Percentiles rank a stretch among this genome's conserved stretches.
Conservation (phyloP, 2,113 vertebrate genomes). For the Chrysochloris asiatica region DNA sequence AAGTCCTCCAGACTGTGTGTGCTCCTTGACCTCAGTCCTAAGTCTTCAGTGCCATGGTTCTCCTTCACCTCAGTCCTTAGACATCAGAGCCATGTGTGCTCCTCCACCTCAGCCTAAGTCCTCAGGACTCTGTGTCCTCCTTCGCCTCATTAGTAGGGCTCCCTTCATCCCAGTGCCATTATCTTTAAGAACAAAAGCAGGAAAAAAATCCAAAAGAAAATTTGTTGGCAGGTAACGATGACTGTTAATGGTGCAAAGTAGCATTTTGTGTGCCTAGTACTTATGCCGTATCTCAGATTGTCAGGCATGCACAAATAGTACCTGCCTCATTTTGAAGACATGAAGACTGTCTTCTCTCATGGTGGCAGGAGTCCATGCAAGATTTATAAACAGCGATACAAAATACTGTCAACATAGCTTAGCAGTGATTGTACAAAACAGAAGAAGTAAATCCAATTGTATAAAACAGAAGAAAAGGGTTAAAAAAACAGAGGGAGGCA, state of each 20-base stretch:
- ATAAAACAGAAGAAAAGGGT: slow-evolving; percentile 78
- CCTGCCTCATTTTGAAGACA: slow-evolving; percentile 77
- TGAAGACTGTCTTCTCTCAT: slow-evolving; percentile 76
- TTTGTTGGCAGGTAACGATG: background rate
- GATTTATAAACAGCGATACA: slow-evolving; percentile 89
- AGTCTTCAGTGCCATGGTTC: too few relatives aligned
- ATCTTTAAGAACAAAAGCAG: slow-evolving; percentile 21
- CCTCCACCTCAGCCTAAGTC: too few relatives aligned
- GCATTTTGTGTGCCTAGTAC: slow-evolving; percentile 72
- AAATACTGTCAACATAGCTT: slow-evolving; percentile 89
- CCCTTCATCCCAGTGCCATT: slow-evolving; percentile 66
- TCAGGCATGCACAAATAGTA: slow-evolving; percentile 65
- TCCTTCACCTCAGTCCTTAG: too few relatives aligned
- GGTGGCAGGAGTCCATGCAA: slow-evolving; percentile 84
- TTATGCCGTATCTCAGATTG: slow-evolving; percentile 61
- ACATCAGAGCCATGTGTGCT: too few relatives aligned
- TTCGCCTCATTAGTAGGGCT: slow-evolving; percentile 20
- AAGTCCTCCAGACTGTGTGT: too few relatives aligned
- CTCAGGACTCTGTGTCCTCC: background rate
- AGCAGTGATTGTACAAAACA: slow-evolving; percentile 83
- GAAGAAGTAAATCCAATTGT: slow-evolving; percentile 81
- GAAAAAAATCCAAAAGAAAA: background rate
- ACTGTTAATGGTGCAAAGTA: slow-evolving; percentile 38
- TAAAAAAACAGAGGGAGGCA: slow-evolving; percentile 81
- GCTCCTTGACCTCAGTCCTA: too few relatives aligned